Percentiles rank a stretch among this genome's conserved stretches.
These are phyloP conservation scores for Actias luna DNA, from an alignment of 2,888 invertebrate species.

Conservation along the genomic window DNA sequence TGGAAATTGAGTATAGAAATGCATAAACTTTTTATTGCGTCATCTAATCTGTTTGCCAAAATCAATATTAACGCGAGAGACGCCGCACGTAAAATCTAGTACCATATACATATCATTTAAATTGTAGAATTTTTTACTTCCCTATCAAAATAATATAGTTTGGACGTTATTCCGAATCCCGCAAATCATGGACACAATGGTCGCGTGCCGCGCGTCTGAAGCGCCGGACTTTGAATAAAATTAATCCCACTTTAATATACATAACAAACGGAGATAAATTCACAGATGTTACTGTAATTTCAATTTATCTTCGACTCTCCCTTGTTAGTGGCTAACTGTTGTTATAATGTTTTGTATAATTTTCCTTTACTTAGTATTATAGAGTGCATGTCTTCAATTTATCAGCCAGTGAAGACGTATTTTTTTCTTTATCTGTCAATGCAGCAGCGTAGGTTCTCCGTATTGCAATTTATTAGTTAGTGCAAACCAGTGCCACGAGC, in stretches of 20 bases:
- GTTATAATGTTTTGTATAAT: constrained; percentile 14
- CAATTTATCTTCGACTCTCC: constrained; percentile 40
- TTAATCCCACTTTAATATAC: constrained; percentile 43
- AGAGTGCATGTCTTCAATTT: not conserved
- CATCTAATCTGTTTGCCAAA: too few relatives aligned
- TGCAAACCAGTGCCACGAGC: too few relatives aligned
- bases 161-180: constrained; percentile 20
- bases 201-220: constrained; percentile 41
- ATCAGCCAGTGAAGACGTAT: not conserved
- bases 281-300: constrained; percentile 38
- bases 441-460: not conserved
- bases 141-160: not conserved
- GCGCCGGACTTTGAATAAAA: constrained; percentile 45
- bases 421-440: not conserved
- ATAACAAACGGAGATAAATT: constrained; percentile 45
- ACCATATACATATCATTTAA: not conserved
- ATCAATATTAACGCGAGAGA: too few relatives aligned
- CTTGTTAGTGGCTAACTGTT: constrained; percentile 31
- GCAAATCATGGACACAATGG: constrained; percentile 31
- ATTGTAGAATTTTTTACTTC: not conserved
- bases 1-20: too few relatives aligned
- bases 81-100: not conserved
- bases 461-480: not conserved
- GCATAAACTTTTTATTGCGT: too few relatives aligned
- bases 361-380: constrained; percentile 4